Evolutionary conservation across 2,888 invertebrate genomes (phyloP).

Genomic region (Diaprepes abbreviatus): DNA sequence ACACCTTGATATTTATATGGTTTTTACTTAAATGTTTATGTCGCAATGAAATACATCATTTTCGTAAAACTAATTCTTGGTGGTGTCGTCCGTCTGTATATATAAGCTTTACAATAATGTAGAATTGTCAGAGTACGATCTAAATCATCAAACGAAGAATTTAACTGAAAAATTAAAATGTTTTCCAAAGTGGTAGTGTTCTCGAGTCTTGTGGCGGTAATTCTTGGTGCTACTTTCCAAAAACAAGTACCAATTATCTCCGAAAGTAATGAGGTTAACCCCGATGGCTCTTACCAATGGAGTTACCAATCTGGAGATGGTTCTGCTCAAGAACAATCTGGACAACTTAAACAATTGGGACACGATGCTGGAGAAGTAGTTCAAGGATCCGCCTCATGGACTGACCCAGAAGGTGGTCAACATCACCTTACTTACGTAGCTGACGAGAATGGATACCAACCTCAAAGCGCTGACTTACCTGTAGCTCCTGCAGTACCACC

Average conservation of each 20-base stretch:
- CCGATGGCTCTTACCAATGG: no score
- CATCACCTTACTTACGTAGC: no score
- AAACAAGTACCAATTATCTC: no score
- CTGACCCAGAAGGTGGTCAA: no score
- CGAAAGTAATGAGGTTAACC: no score
- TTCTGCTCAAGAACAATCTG: no score
- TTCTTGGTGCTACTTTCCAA: constrained; percentile 22
- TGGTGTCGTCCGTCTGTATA: not conserved
- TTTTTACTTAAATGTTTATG: not conserved
- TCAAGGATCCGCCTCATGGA: constrained; percentile 65
- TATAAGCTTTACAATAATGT: not conserved
- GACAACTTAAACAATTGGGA: no score
- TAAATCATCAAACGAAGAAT: not conserved
- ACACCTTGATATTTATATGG: not conserved
- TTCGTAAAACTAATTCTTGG: not conserved
- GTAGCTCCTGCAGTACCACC: constrained; percentile 69
- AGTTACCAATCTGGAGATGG: no score
- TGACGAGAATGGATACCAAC: no score
- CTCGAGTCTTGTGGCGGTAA: constrained; percentile 22
- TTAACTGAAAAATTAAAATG: no score
- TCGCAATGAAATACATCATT: not conserved
- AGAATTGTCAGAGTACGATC: not conserved
- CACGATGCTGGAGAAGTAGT: constrained; percentile 57
- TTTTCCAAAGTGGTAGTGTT: no score
- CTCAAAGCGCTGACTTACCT: constrained; percentile 66